Percentiles rank a stretch among this genome's conserved stretches.
Conservation (phyloP, 1,140 invertebrate species). For the Apis cerana region DNA sequence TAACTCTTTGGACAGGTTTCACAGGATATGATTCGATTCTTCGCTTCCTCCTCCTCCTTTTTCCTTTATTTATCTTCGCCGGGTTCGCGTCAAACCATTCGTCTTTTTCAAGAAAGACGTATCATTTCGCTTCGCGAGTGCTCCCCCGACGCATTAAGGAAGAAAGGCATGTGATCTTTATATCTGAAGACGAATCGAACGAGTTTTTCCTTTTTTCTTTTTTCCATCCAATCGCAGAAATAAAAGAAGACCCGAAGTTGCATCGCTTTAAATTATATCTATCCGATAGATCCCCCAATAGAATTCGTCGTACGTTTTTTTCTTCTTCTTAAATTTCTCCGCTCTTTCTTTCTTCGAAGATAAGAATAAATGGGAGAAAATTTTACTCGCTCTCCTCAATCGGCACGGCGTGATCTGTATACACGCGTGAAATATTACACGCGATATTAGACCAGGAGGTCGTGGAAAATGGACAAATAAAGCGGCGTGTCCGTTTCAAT, state of each 20-base stretch:
- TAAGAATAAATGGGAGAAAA: not conserved
- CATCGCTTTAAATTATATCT: no score
- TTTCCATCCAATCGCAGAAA: no score
- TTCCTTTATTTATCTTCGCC: conserved; percentile 10
- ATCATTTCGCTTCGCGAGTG: not conserved
- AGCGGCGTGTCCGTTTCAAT: not conserved
- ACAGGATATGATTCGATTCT: not conserved
- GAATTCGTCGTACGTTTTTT: no score
- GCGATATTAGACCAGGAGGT: not conserved
- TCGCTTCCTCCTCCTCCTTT: not conserved
- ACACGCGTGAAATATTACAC: no score
- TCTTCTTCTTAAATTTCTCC: no score
- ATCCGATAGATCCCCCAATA: no score
- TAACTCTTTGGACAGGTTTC: not conserved
- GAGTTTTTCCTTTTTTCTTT: no score
- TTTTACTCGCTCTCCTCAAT: not conserved
- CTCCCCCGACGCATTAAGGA: conserved; percentile 4
- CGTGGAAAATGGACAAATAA: not conserved
- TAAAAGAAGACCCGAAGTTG: no score
- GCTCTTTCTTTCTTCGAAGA: no score
- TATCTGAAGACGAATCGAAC: not conserved
- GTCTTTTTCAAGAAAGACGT: conserved; percentile 42
- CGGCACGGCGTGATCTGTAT: not conserved
- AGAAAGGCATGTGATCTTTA: not conserved
- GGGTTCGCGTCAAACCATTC: not conserved